phyloP scores from a whole-genome alignment of 2,888 invertebrate genomes.

The Ichneumoninae sp. region DNA sequence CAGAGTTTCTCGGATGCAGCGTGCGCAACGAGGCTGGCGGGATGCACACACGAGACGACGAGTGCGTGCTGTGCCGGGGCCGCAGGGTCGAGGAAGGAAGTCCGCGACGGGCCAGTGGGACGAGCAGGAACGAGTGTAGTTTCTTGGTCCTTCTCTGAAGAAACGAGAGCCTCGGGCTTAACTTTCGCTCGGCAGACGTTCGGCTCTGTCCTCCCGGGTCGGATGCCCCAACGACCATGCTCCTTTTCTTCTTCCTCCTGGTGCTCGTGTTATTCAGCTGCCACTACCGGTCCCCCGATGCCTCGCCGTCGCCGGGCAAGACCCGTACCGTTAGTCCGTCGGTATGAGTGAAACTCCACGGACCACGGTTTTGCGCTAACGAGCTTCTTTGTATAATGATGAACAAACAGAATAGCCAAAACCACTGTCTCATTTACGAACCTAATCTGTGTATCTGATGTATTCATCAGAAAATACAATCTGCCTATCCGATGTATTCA shows the following conservation, averaged over 20 bases:
- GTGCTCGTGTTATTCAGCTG: slow-evolving; percentile 50
- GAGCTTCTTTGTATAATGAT: neutral
- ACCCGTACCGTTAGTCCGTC: slow-evolving; percentile 48
- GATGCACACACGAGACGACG: slow-evolving; percentile 18
- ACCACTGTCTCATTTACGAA: too few relatives aligned
- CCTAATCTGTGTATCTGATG: too few relatives aligned
- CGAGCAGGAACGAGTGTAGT: slow-evolving; percentile 44
- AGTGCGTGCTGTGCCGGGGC: slow-evolving; percentile 39
- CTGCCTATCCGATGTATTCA: too few relatives aligned
- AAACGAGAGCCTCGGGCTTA: slow-evolving; percentile 62
- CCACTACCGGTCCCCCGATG: slow-evolving; percentile 4
- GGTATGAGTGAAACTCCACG: slow-evolving; percentile 44
- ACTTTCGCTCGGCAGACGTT: slow-evolving; percentile 79
- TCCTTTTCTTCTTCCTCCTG: slow-evolving; percentile 56
- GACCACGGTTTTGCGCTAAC: neutral
- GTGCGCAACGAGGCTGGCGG: slow-evolving; percentile 65
- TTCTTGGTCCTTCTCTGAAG: slow-evolving; percentile 51
- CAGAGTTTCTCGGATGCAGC: slow-evolving; percentile 75
- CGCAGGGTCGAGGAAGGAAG: slow-evolving; percentile 71
- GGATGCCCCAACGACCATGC: slow-evolving; percentile 31
- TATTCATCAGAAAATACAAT: too few relatives aligned
- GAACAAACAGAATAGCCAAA: too few relatives aligned
- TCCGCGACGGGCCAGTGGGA: slow-evolving; percentile 30
- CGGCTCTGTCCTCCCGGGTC: slow-evolving; percentile 57
- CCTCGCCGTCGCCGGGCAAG: neutral